phyloP scores from a whole-genome alignment of 2,888 invertebrate species.

The Conistra vaccinii region DNA sequence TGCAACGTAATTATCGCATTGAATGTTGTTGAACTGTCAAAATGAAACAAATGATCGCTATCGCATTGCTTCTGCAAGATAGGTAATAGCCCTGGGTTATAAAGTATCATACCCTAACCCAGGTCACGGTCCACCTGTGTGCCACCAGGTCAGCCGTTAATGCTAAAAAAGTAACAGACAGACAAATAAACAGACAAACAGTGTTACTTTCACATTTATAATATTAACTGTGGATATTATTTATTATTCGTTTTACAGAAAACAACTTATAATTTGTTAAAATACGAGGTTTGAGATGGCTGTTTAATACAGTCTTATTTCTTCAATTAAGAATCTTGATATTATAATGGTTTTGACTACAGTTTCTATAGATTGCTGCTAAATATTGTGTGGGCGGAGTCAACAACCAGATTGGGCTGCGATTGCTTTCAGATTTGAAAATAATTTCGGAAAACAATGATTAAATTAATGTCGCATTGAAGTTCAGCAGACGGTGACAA shows the following conservation, averaged over 20 bases:
- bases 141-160: too few species aligned
- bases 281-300: background rate
- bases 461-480: conserved; percentile 26
- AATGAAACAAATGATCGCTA: too few species aligned
- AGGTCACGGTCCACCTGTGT: too few species aligned
- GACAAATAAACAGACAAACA: too few species aligned
- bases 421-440: conserved; percentile 17
- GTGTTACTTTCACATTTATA: background rate
- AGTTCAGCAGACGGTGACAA: conserved; percentile 41
- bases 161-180: too few species aligned
- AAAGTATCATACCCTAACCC: too few species aligned
- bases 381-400: background rate
- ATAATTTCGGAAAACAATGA: conserved; percentile 18
- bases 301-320: background rate
- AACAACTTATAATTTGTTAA: background rate
- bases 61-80: too few species aligned
- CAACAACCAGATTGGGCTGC: conserved; percentile 4
- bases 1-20: too few species aligned
- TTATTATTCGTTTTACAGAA: background rate
- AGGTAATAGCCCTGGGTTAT: too few species aligned
- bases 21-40: too few species aligned
- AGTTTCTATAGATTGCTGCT: background rate
- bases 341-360: conserved; percentile 3
- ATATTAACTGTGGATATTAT: background rate
- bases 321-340: background rate